Evolutionary conservation across 2,888 invertebrate species (phyloP), one percentile per base, ranked within the genome.

Genomic region (Drosophila niveifrons): DNA sequence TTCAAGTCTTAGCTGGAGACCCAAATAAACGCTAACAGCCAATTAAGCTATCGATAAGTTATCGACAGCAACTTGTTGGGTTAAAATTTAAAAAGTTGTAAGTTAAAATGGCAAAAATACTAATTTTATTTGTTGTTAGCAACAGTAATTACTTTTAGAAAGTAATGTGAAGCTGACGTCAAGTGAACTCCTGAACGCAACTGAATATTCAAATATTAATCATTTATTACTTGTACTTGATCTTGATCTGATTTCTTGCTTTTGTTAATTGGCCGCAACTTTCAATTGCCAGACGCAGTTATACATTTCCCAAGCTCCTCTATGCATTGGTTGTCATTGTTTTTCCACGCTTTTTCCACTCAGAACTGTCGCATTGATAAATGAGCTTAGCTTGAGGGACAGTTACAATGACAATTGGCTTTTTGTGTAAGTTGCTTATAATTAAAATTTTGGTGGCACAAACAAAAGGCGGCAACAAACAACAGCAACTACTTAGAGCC

Each of bases 401-500:
- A 78, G 78, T 79, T 80, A 80, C 88, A 83, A 86, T 89, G 89
- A 88, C 89, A 88, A 88, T 88, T 89, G 88, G 81, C 78, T 78
- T 82, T 82, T 87, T 88, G 83, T 86, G 82, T 83, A 82, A 87
- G 82, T 83, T 83, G 69, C 83, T 84, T 85, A 87, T 87, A 85
- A 85, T 86, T 86, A 84, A 84, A 84, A 84, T 74, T 76, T 83
- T 57, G 62, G 62, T 73, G 66, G 67, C 69, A 66, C 87, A 85
- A 84, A 85, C 84, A 84, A 87, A 72, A 55, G 70, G 72, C n/a
- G 47, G 65, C 64, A 48, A 46, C 36, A 57, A 41, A 66, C 73
- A 70, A 71, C 66, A 66, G 66, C 69, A 64, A 48, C 74, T 69
- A 79, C 74, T 72, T 80, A 72, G 63, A 64, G 75, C 65, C 72